These are phyloP conservation scores for Platycheirus albimanus DNA, from an alignment of 2,888 invertebrate species.

Conservation along the genomic window DNA sequence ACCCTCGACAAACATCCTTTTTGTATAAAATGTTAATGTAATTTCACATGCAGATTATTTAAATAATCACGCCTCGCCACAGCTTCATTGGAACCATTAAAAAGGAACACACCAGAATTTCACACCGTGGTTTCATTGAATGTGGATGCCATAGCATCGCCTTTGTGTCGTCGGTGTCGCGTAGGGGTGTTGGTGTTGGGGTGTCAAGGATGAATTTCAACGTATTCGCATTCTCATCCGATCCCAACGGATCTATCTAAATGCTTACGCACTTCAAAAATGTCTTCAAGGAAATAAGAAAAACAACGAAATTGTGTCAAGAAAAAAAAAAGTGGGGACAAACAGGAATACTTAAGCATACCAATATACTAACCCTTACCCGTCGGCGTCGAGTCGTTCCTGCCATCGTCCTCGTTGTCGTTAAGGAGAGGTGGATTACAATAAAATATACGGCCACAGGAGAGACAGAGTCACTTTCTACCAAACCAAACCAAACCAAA, in stretches of 20 bases:
- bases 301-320: not conserved
- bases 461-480: constrained; percentile 9
- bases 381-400: too few species aligned
- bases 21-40: constrained; percentile 31
- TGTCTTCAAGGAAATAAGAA: not conserved
- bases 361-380: constrained; percentile 25
- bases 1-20: constrained; percentile 5
- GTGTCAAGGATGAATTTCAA: constrained; percentile 19
- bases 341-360: constrained; percentile 23
- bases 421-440: constrained; percentile 21
- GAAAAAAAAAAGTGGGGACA: constrained; percentile 7
- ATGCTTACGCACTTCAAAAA: constrained; percentile 35
- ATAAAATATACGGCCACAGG: constrained; percentile 9
- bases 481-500: not conserved
- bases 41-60: constrained; percentile 36
- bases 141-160: constrained; percentile 2
- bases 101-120: constrained; percentile 29
- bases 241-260: constrained; percentile 33
- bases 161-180: not conserved
- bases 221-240: constrained; percentile 1
- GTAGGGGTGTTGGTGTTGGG: too few species aligned
- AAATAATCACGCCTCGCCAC: constrained; percentile 37
- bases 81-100: constrained; percentile 33
- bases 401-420: not conserved
- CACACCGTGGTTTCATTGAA: constrained; percentile 13